These are phyloP conservation scores for Campylomormyrus tamandua DNA, from an alignment of 2,113 vertebrate genomes.

Conservation along the genomic window DNA sequence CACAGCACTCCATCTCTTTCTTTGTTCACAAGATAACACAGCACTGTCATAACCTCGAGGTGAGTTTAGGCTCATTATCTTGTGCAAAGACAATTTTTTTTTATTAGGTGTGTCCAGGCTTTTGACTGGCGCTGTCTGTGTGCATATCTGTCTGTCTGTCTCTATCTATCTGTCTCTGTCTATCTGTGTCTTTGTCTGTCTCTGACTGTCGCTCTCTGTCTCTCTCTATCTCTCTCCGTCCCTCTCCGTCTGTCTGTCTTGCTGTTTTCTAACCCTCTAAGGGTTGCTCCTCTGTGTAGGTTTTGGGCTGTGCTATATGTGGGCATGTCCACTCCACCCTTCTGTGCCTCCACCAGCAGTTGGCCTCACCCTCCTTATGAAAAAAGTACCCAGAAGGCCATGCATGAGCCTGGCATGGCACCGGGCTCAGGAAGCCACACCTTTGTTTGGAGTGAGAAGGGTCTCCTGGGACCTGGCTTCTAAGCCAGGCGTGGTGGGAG, in stretches of 20 bases:
- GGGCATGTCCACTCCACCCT: not conserved
- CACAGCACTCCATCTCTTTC: not conserved
- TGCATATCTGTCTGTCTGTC: not conserved
- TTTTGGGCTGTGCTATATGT: not conserved
- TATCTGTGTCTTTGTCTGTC: not conserved
- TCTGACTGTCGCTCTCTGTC: not conserved
- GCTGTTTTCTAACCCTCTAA: not conserved
- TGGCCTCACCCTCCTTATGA: not conserved
- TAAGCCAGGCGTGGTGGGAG: not conserved
- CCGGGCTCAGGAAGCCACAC: slow-evolving; percentile 55
- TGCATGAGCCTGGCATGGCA: not conserved
- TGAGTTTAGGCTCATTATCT: not conserved
- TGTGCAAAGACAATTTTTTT: not conserved
- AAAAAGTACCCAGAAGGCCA: not conserved
- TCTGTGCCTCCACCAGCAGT: not conserved
- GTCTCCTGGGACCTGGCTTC: slow-evolving; percentile 31
- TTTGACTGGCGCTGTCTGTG: not conserved
- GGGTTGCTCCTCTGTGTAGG: not conserved
- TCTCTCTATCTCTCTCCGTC: not conserved
- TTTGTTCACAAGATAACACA: not conserved
- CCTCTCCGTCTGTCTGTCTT: not conserved
- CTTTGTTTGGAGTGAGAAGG: slow-evolving; percentile 37
- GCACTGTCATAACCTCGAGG: not conserved
- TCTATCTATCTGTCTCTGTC: not conserved
- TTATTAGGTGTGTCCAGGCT: not conserved